These are phyloP conservation scores for Alsophila aescularia DNA, from an alignment of 2,888 invertebrate species.

Conservation along the genomic window DNA sequence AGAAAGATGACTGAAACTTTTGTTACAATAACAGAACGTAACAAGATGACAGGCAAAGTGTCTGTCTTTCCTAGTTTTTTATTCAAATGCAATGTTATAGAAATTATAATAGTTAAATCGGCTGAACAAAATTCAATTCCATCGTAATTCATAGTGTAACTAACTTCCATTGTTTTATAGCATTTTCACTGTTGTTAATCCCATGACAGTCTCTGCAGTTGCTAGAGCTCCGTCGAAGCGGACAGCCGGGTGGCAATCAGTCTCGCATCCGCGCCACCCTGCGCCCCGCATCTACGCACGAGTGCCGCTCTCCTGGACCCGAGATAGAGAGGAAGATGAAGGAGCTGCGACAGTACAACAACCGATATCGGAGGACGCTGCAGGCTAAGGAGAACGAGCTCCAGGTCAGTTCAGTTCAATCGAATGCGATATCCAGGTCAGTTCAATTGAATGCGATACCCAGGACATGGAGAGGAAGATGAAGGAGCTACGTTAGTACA, in stretches of 20 bases:
- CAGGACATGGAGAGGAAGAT: conserved; percentile 55
- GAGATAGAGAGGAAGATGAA: conserved; percentile 93
- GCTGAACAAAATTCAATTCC: too few species aligned
- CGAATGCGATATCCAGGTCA: too few species aligned
- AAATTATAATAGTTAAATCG: too few species aligned
- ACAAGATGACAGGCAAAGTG: too few species aligned
- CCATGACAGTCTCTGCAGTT: conserved; percentile 81
- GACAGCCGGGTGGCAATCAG: conserved; percentile 92
- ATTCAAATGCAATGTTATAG: too few species aligned
- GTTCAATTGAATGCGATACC: too few species aligned
- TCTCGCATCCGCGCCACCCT: conserved; percentile 92
- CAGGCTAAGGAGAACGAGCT: conserved; percentile 93
- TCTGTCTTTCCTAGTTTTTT: too few species aligned
- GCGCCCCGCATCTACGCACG: conserved; percentile 91
- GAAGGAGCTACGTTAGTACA: conserved; percentile 92
- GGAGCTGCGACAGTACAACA: conserved; percentile 93
- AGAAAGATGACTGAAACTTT: too few species aligned
- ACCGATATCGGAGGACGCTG: conserved; percentile 91
- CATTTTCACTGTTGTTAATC: neutral
- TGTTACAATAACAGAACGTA: too few species aligned
- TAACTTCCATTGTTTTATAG: too few species aligned
- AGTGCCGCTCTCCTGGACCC: conserved; percentile 92
- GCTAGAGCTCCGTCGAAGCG: conserved; percentile 92
- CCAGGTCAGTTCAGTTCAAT: conserved; percentile 78
- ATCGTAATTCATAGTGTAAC: too few species aligned